Evolutionary conservation across 2,888 invertebrate species (phyloP), one percentile per base, ranked within the genome.

Genomic region (Blera fallax): DNA sequence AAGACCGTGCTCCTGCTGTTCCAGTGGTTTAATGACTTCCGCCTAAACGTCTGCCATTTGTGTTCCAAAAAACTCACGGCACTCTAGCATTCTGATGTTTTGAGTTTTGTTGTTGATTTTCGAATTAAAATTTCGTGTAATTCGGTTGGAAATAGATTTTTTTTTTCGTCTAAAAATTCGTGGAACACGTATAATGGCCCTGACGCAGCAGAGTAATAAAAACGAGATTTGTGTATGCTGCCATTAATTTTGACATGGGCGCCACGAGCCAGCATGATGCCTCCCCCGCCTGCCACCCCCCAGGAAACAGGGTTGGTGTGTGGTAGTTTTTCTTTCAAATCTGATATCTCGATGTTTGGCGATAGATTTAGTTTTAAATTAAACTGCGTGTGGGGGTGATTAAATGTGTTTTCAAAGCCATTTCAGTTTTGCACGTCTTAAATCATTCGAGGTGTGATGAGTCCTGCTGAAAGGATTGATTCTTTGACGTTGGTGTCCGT

Each of bases 231-330:
- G 40, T 58, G 21, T 43, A 62, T 43, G n/a, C 16, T 40, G 69
- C 2, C 43, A 56, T 54, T 56, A 11, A 18, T 29, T 56, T 32
- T 56, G 54, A 69, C 56, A 56, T 27, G 56, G 56, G 56, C 56
- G 69, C 56, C 69, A 56, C 56, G 48, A 54, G 56, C 43, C 29
- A 50, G 43, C 69, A 18, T 43, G 16, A 8, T 21, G 21, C 37
- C 24, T 4, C 24, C 24, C 4, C 24, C n/a, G n/a, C n/a, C n/a
- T n/a, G n/a, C 24, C 37, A 24, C 21, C 11, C 27, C 14, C 6
- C n/a, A 29, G 24, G 24, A 7, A 14, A 11, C 14, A 18, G 8
- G 1, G 14, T 18, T 10, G 24, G 27, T 24, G 8, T 5, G 4
- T 6, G n/a, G n/a, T 32, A 16, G 3, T 6, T 32, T 32, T 54